Conservation (phyloP, 2,888 invertebrate species). For the Mechanitis messenoides region DNA sequence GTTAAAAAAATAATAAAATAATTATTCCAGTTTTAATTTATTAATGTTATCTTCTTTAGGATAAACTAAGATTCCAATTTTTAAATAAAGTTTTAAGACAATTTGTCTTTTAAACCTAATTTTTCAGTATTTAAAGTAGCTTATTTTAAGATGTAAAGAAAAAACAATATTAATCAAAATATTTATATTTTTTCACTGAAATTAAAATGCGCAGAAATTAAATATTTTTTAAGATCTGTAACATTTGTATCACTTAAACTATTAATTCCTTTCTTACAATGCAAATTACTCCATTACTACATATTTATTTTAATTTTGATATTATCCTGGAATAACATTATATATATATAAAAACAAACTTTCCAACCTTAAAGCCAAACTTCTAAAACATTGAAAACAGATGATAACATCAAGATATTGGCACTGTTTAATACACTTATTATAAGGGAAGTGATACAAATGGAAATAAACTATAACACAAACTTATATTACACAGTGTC, state of each 20-base stretch:
- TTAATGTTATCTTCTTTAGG: too few species aligned
- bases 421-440: conserved; percentile 50
- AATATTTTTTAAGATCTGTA: conserved; percentile 25
- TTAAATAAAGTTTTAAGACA: too few species aligned
- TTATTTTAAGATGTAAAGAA: conserved; percentile 19
- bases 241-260: conserved; percentile 28
- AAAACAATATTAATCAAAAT: conserved; percentile 40
- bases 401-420: conserved; percentile 34
- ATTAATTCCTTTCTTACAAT: conserved; percentile 1
- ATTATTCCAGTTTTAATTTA: too few species aligned
- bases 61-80: too few species aligned
- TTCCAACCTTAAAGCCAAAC: conserved; percentile 20
- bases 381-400: conserved; percentile 12
- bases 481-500: conserved; percentile 53
- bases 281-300: background rate
- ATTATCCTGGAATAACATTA: background rate
- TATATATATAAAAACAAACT: conserved; percentile 3
- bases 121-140: too few species aligned
- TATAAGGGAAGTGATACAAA: conserved; percentile 35
- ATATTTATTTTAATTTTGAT: background rate
- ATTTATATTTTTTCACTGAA: conserved; percentile 46
- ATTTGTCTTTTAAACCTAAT: too few species aligned
- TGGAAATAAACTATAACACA: conserved; percentile 22
- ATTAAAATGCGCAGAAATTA: conserved; percentile 37
- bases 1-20: too few species aligned